Base-by-base conservation (phyloP, 2,888 invertebrate genomes). In the Microplitis manilae region DNA sequence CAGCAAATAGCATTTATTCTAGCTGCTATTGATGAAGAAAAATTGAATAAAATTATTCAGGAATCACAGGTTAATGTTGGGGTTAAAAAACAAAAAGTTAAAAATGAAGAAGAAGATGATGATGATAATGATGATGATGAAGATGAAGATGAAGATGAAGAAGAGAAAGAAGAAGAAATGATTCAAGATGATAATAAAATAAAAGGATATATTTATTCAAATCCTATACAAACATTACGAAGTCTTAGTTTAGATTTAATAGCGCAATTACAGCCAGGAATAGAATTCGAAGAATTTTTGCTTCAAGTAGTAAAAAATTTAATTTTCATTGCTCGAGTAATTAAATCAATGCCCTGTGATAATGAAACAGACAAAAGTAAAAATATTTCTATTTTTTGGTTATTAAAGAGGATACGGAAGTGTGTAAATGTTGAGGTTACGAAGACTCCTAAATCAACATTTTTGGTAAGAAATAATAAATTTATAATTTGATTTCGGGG, bases 341-440 rank as follows among this genome's bases (percentile, higher is more conserved):
- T 94, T n/a, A 91, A 92, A 80, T 89, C 91, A 75, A 85, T 93
- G n/a, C 91, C 91, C 0, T 86, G 88, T 39, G 79, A 82, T 6
- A 89, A 88, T 75, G 75, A 79, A 15, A 50, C 74, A 1, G 75
- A 60, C 6, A 69, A 60, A 17, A 69, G 65, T 6, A 80, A 83
- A 41, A 75, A 81, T 30, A 81, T 95, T 41, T 94, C 94, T 83
- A 91, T 96, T 1, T 87, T 93, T 40, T 96, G 96, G 96, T 90
- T 97, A 40, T 87, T 95, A 6, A 94, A 94, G 82, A 94, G 94
- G 83, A 90, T 97, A 86, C 92, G 95, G 69, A 94, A 93, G 85
- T 93, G 95, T 79, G 93, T 96, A 1, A 95, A 96, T 86, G 92
- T 92, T 7, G 98, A 98, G 91, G 92, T 97, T 0, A 93, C 95